Base-by-base conservation (phyloP, 2,888 invertebrate genomes). In the Serrognathus titanus region DNA sequence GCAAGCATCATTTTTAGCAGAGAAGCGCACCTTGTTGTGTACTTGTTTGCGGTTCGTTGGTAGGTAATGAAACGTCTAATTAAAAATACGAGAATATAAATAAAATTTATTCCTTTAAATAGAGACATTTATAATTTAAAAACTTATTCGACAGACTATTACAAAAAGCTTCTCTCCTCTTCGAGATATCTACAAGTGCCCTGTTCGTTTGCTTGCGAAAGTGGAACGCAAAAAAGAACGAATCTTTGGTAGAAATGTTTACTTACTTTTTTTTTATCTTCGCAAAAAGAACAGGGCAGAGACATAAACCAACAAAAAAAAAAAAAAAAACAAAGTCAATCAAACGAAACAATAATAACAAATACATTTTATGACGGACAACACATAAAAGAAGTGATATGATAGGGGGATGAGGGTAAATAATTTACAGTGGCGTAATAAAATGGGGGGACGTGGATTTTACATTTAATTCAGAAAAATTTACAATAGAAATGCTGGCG, bases 81-180 rank as follows among this genome's bases (percentile, higher is more conserved):
- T 31, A 31, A 43, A 43, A 43, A 43, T 43, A 43, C 43, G 12
- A 43, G 16, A 43, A 20, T 57, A 57, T 48, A 57, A 57, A 57
- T 57, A 37, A 57, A 53, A 49, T 57, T 57, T 57, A 57, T 57
- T 45, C 48, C 49, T 57, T 57, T 53, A 57, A 57, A 57, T 57
- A 57, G 52, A 57, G 52, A 57, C 53, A 57, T 57, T 49, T 57
- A 57, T 57, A 57, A 53, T 48, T 54, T 51, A 43, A 48, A 51
- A 51, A 47, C 43, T 37, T 47, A 48, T 51, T 37, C 51, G 43
- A 43, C 36, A 49, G 12, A 51, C 55, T 54, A 55, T 45, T 55
- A 58, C 58, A 54, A 58, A 55, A 55, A 48, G 48, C 51, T 39
- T 58, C 24, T 20, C 20, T 51, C 43, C n/a, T 47, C 48, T 49